These are phyloP conservation scores for Anastrepha ludens DNA, from an alignment of 1,140 invertebrate species.

Conservation along the genomic window DNA sequence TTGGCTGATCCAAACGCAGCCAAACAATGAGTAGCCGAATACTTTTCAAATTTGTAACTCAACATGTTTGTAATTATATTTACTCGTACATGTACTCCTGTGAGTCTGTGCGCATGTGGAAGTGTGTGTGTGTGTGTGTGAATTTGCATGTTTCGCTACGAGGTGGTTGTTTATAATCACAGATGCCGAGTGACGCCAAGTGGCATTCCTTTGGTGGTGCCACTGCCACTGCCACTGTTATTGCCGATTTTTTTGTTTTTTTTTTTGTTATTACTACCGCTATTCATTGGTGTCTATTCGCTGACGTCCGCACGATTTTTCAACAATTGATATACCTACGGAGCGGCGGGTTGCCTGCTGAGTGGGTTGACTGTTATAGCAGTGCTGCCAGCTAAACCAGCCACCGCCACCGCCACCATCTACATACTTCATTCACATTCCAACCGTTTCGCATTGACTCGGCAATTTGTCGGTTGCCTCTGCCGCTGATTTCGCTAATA, in stretches of 20 bases:
- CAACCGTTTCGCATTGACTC: no score
- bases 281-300: neutral
- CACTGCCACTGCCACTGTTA: neutral
- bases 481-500: neutral
- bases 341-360: neutral
- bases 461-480: neutral
- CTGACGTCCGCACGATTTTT: neutral
- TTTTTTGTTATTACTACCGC: neutral
- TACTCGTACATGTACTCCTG: neutral
- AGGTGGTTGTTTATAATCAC: slow-evolving; percentile 52
- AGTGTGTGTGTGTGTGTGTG: neutral
- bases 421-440: no score
- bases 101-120: neutral
- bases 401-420: neutral
- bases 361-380: neutral
- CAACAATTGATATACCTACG: neutral
- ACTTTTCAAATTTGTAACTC: neutral
- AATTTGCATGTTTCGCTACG: neutral
- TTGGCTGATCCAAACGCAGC: neutral
- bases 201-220: slow-evolving; percentile 39
- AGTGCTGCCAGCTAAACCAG: neutral
- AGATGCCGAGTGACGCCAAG: slow-evolving; percentile 46
- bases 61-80: neutral
- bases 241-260: neutral
- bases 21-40: slow-evolving; percentile 11